phyloP scores from a whole-genome alignment of 2,113 vertebrate species.

The Cynopterus brachyotis region DNA sequence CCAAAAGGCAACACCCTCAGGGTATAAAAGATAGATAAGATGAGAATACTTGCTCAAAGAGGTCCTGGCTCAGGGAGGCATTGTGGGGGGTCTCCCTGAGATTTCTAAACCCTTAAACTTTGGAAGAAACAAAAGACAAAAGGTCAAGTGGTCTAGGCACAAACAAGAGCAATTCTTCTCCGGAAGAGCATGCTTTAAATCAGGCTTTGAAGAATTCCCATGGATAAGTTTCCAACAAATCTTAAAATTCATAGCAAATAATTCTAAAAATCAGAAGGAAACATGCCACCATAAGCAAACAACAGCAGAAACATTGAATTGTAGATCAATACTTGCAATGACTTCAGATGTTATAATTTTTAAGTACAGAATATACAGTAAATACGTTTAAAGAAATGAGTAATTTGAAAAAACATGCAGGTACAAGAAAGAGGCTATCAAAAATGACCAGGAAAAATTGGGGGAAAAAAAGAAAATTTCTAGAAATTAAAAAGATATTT shows the following conservation, averaged over 20 bases:
- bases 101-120: background rate
- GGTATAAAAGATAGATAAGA: background rate
- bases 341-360: background rate
- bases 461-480: background rate
- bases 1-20: background rate
- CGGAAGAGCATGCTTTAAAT: background rate
- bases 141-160: background rate
- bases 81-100: background rate
- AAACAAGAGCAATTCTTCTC: background rate
- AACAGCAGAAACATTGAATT: background rate
- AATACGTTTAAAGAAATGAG: background rate
- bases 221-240: background rate
- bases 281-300: background rate
- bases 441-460: background rate
- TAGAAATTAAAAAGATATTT: slow-evolving; percentile 6
- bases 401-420: background rate
- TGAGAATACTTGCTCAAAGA: background rate
- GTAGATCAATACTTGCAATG: background rate
- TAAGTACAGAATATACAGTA: background rate
- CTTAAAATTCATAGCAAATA: background rate
- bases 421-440: background rate
- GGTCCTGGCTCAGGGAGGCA: background rate
- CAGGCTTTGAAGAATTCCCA: background rate
- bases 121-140: background rate
- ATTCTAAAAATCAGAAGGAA: background rate